These are phyloP conservation scores for Montipora cactus DNA, from an alignment of 64 coral and sea anemone species.

Conservation along the genomic window DNA sequence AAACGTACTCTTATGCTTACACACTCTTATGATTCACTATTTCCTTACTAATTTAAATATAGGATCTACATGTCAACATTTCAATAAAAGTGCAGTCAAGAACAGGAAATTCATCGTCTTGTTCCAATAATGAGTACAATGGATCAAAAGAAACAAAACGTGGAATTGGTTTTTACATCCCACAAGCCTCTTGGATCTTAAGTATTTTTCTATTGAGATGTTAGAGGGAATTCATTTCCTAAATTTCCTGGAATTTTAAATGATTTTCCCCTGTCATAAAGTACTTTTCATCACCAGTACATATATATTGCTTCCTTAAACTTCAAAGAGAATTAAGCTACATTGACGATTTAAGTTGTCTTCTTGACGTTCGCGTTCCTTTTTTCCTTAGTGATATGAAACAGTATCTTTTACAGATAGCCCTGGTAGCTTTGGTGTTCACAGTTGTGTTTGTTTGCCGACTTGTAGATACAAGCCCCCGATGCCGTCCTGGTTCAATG, in stretches of 20 bases:
- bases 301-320: neutral
- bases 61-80: neutral
- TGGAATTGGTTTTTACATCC: neutral
- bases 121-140: neutral
- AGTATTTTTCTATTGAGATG: neutral
- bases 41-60: neutral
- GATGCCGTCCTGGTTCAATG: conserved; percentile 37
- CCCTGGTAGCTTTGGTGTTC: neutral
- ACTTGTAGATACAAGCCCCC: neutral
- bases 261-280: neutral
- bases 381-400: neutral
- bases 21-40: neutral
- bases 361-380: neutral
- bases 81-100: neutral
- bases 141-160: neutral
- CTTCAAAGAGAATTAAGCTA: neutral
- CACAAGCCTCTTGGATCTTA: neutral
- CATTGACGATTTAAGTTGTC: neutral
- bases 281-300: neutral
- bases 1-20: too few species aligned
- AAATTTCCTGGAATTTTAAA: neutral
- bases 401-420: neutral
- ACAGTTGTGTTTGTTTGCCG: neutral
- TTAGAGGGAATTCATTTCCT: neutral
- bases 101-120: conserved; percentile 25